Percentiles rank a stretch among this genome's conserved stretches.
These are phyloP conservation scores for Episyrphus balteatus DNA, from an alignment of 1,140 invertebrate species.

Conservation along the genomic window DNA sequence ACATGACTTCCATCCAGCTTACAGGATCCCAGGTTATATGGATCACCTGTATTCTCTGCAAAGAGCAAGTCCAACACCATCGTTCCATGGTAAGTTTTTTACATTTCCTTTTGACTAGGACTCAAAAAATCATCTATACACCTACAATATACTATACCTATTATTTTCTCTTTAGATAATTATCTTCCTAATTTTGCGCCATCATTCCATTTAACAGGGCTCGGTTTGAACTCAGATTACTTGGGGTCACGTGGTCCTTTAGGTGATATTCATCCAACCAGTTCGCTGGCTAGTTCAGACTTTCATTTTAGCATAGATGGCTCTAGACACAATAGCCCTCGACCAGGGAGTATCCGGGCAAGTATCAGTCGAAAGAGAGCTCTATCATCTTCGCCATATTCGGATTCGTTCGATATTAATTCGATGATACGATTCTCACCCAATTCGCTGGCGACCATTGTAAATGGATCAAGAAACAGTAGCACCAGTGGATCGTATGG, in stretches of 20 bases:
- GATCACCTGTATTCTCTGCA: constrained; percentile 56
- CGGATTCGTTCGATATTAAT: constrained; percentile 86
- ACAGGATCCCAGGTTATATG: constrained; percentile 55
- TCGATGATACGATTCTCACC: constrained; percentile 92
- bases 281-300: constrained; percentile 58
- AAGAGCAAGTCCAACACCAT: constrained; percentile 40
- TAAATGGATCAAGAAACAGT: constrained; percentile 75
- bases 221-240: constrained; percentile 31
- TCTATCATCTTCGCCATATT: constrained; percentile 87
- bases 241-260: constrained; percentile 18
- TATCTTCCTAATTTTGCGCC: constrained; percentile 17
- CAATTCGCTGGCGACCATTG: constrained; percentile 82
- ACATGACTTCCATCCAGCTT: constrained; percentile 47
- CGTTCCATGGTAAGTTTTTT: constrained; percentile 43
- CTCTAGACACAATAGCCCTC: constrained; percentile 39
- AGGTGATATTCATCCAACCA: constrained; percentile 25
- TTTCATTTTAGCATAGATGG: constrained; percentile 64
- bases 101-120: too few relatives aligned
- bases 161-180: background rate
- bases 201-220: constrained; percentile 25
- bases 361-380: constrained; percentile 78
- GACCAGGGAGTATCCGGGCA: constrained; percentile 43
- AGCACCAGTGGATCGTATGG: constrained; percentile 87
- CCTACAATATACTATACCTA: too few relatives aligned
- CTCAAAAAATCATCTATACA: too few relatives aligned